Evolutionary conservation across 2,888 invertebrate genomes (phyloP).

Genomic region (Protophormia terraenovae): DNA sequence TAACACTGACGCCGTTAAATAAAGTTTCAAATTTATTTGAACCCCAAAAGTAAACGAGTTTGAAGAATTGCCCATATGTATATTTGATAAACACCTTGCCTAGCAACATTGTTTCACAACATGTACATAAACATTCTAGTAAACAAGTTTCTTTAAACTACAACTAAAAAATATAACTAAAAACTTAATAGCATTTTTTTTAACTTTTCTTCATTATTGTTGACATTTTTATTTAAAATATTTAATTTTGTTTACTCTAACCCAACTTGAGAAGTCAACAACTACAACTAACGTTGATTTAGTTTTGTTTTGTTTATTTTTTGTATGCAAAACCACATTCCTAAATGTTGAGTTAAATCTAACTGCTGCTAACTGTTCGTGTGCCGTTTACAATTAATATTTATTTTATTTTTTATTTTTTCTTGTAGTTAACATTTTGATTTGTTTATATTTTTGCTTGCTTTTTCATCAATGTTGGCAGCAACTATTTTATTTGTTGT

Average conservation of each 20-base stretch:
- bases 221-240: constrained; percentile 29
- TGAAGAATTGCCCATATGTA: too few species aligned
- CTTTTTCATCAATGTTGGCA: background rate
- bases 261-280: background rate
- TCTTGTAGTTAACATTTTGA: background rate
- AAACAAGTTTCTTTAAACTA: constrained; percentile 9
- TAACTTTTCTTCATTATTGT: constrained; percentile 6
- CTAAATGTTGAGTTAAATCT: constrained; percentile 44
- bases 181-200: too few species aligned
- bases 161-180: background rate
- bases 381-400: constrained; percentile 1
- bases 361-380: background rate
- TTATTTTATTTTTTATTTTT: background rate
- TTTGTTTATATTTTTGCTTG: constrained; percentile 20
- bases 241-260: constrained; percentile 4
- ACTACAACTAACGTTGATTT: background rate
- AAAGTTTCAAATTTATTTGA: too few species aligned
- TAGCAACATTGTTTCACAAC: constrained; percentile 2
- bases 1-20: too few species aligned
- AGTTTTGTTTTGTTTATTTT: background rate
- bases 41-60: too few species aligned
- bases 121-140: background rate
- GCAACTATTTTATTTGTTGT: background rate
- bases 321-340: constrained; percentile 66
- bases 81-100: too few species aligned